Base-by-base conservation (phyloP, 2,113 vertebrate genomes). In the Patagioenas fasciata region DNA sequence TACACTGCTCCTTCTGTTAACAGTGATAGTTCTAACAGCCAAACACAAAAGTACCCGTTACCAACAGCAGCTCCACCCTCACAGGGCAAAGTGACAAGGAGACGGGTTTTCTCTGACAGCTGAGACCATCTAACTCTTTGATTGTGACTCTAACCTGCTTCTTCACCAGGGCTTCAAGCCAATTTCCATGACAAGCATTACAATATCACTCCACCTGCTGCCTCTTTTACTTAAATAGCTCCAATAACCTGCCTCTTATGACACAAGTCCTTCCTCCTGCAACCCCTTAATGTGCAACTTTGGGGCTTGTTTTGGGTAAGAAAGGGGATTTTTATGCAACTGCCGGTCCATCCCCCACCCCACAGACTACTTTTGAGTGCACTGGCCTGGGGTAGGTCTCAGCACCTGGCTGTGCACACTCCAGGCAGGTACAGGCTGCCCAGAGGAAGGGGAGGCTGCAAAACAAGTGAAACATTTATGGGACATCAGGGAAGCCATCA, bases 1-100 rank as follows among this genome's bases (percentile, higher is more conserved):
- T 12, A 48, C 1, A 2, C 1, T 34, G 24, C n/a, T 66, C 34
- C 36, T n/a, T 23, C 31, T 0, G 0, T 42, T 60, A 77, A 54
- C 58, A 50, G 60, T 1, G 2, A 67, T 34, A 74, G 42, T 40
- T 42, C 53, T 9, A 56, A 78, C 1, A 1, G 58, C 56, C 40
- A n/a, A 48, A 62, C 65, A 61, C n/a, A 54, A 36, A 82, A 0
- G 1, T 18, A 25, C 9, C 53, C 2, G 6, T 74, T 12, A 32
- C 56, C 40, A 73, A 50, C 16, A 47, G 72, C 79, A 66, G 42
- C 60, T 80, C 61, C 19, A 5, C 29, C 44, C 51, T 48, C n/a
- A 25, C 21, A 36, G 34, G 0, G 15, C 54, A 75, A 42, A 69
- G 25, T 19, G 24, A 61, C 24, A 20, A n/a, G 40, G 29, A 56